Evolutionary conservation across 2,113 vertebrate genomes (phyloP).

Genomic region (Aplodontia rufa): DNA sequence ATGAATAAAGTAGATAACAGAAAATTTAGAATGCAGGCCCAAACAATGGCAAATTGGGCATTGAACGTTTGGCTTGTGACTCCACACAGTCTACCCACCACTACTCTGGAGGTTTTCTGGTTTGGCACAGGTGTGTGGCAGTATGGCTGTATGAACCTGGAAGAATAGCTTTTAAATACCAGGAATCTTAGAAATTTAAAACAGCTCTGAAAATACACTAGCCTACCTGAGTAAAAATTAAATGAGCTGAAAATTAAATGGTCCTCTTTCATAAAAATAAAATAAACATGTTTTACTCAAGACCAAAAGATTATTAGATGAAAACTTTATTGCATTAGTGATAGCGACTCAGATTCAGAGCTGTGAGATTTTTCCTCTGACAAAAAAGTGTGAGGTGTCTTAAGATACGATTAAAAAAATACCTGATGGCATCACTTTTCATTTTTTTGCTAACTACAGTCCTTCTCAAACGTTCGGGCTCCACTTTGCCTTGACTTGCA

Average conservation of each 20-base stretch:
- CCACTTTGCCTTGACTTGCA: slow-evolving; percentile 66
- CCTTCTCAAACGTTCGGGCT: slow-evolving; percentile 43
- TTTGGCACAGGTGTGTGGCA: background rate
- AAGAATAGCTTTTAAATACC: slow-evolving; percentile 40
- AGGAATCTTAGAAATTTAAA: slow-evolving; percentile 19
- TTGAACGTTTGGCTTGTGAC: background rate
- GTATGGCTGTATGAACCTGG: background rate
- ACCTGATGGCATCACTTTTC: background rate
- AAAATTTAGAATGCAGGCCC: background rate
- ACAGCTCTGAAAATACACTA: background rate
- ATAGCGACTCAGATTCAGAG: slow-evolving; percentile 47
- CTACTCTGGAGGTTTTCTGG: background rate
- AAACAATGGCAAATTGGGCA: background rate
- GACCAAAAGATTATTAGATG: slow-evolving; percentile 32
- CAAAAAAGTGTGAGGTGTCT: slow-evolving; percentile 17
- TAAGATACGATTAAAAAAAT: background rate
- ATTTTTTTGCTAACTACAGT: background rate
- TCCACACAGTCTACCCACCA: background rate
- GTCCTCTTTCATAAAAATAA: slow-evolving; percentile 46
- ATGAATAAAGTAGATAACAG: slow-evolving; percentile 6
- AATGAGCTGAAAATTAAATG: slow-evolving; percentile 50
- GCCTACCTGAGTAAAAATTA: background rate
- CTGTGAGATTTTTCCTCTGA: slow-evolving; percentile 7
- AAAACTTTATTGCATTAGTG: background rate
- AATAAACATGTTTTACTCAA: slow-evolving; percentile 66